Base-by-base conservation (phyloP, 1,140 invertebrate species). In the Heliothis virescens region DNA sequence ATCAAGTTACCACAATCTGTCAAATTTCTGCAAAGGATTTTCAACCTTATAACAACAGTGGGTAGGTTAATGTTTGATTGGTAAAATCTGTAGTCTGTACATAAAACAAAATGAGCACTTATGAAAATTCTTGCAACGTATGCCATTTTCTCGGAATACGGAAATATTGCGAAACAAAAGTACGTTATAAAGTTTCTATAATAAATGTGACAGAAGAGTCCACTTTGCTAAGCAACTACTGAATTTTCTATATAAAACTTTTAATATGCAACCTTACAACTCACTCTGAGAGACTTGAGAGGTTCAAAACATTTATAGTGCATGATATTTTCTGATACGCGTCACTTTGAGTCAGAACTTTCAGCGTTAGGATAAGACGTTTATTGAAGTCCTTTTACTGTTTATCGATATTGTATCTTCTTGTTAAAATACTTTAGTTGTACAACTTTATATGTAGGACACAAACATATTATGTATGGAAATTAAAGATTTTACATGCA, bases 141-240 rank as follows among this genome's bases (percentile, higher is more conserved):
- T 62, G 41, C 21, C 34, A 3, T 16, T 11, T 47, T 65, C 34
- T 12, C 34, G 2, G 62, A 48, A 47, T n/a, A 16, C 2, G n/a
- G 34, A 47, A 47, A 47, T 18, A 47, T 47, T 12, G 41, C n/a
- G 11, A 47, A 65, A 47, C 34, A 65, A 41, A 47, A 47, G 34
- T 11, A 47, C 18, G 62, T 65, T n/a, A 48, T 5, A 15, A 15
- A 69, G 47, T 69, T 69, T 52, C 62, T 15, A 63, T 34, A 18
- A 65, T 65, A 65, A 69, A 69, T 50, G 65, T 26, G 65, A 69
- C 47, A 65, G n/a, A 9, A 63, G 16, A 16, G 62, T 18, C 62
- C n/a, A 65, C 62, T 65, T 47, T 65, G 62, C 47, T 65, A 12
- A 65, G n/a, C 41, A 65, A 65, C n/a, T 47, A 65, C 62, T 47